Base-by-base conservation (phyloP, 2,113 vertebrate species). In the Periophthalmus modestus region DNA sequence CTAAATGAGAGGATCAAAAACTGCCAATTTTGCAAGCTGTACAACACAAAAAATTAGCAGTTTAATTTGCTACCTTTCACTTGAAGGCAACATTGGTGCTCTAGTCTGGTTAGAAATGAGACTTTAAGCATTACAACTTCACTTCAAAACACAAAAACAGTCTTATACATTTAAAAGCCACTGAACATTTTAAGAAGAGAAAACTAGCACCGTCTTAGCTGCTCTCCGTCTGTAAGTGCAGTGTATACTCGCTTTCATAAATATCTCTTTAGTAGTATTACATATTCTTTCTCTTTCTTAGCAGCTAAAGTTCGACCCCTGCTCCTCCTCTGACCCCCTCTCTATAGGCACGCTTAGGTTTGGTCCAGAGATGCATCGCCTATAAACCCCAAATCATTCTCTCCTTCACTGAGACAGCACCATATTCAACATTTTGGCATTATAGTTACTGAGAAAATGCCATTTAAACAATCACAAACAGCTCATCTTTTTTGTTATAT, bases 211-310 rank as follows among this genome's bases (percentile, higher is more conserved):
- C 34, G 5, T 65, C 33, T 19, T 36, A 65, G 62, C 33, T 65
- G 62, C 62, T 65, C 34, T 65, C 33, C 18, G 7, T 43, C 34
- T 59, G 57, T 36, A 39, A 65, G 62, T 65, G 62, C 62, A 65
- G 62, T 65, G 33, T 39, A 18, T 65, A 7, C 3, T 43, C 5
- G 34, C 11, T 65, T 65, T 21, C 62, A 65, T 65, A 39, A 43
- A 65, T 65, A 65, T 36, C 12, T 65, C 62, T 65, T 18, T 62
- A 33, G 62, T 33, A 65, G 62, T 65, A 65, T 65, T 65, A 65
- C 21, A 65, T 65, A 43, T 12, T 39, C 62, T 11, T n/a, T 59
- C 62, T 36, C 28, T 28, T 4, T 63, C 61, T 36, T 63, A 63
- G 61, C 28, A 63, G 61, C 61, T 63, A 7, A 16, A 63, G 61